These are phyloP conservation scores for Chalcis sispes DNA, from an alignment of 2,888 invertebrate species.

Conservation along the genomic window DNA sequence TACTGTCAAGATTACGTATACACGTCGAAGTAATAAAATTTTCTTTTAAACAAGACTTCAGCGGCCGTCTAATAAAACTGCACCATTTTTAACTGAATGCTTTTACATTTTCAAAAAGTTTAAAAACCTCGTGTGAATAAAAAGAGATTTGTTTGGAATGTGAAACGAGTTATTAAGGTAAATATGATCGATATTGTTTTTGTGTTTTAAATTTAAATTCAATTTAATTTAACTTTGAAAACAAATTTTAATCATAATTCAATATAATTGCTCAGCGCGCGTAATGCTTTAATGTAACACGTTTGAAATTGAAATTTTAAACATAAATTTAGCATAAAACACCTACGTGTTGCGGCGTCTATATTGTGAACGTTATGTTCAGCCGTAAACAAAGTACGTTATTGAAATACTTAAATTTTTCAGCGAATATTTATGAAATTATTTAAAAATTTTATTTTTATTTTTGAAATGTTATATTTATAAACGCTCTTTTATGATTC, in stretches of 20 bases:
- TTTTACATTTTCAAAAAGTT: not conserved
- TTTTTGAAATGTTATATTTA: no score
- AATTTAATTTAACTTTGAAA: no score
- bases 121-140: not conserved
- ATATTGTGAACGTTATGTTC: constrained; percentile 14
- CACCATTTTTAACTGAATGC: no score
- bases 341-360: not conserved
- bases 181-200: no score
- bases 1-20: constrained; percentile 12
- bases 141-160: not conserved
- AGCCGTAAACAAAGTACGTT: not conserved
- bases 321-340: constrained; percentile 35
- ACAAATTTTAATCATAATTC: not conserved
- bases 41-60: not conserved
- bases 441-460: no score
- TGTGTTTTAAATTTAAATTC: no score
- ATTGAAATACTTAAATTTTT: constrained; percentile 13
- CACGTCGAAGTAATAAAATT: constrained; percentile 8
- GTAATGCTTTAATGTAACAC: constrained; percentile 15
- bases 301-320: constrained; percentile 31
- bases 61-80: not conserved
- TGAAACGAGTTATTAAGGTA: no score
- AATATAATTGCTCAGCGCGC: not conserved
- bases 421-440: no score
- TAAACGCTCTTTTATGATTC: no score